Evolutionary conservation across 2,888 invertebrate species (phyloP).

Genomic region (Callyntrura sp.): DNA sequence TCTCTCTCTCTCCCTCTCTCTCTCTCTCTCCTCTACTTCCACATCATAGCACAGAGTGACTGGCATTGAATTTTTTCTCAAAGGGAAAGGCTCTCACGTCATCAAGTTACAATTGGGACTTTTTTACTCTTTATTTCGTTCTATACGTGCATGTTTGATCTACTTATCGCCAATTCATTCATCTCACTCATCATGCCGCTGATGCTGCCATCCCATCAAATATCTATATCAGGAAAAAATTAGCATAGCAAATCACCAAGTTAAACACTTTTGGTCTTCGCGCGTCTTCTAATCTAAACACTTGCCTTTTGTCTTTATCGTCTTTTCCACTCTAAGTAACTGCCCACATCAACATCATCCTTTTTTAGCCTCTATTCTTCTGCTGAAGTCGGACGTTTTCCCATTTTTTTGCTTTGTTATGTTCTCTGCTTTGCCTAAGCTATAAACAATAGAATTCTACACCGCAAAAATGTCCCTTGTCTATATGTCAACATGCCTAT

Average conservation of each 20-base stretch:
- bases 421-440: constrained; percentile 74
- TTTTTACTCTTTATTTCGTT: constrained; percentile 22
- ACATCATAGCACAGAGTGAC: not conserved
- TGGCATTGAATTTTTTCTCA: not conserved
- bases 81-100: not conserved
- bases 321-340: constrained; percentile 5
- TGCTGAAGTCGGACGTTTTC: constrained; percentile 53
- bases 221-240: constrained; percentile 52
- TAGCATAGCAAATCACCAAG: constrained; percentile 40
- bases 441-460: constrained; percentile 68
- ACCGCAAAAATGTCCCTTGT: not conserved
- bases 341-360: constrained; percentile 37
- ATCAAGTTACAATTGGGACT: constrained; percentile 10
- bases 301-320: constrained; percentile 54
- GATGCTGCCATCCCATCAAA: constrained; percentile 31
- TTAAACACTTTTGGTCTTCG: constrained; percentile 32
- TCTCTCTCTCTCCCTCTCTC: not conserved
- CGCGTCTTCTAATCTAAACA: constrained; percentile 18
- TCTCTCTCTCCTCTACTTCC: too few species aligned
- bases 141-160: constrained; percentile 61
- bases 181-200: not conserved
- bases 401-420: constrained; percentile 60
- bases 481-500: not conserved
- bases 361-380: constrained; percentile 37
- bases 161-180: constrained; percentile 49